These are phyloP conservation scores for Magallana angulata DNA, from an alignment of 1,140 invertebrate species.

Conservation along the genomic window DNA sequence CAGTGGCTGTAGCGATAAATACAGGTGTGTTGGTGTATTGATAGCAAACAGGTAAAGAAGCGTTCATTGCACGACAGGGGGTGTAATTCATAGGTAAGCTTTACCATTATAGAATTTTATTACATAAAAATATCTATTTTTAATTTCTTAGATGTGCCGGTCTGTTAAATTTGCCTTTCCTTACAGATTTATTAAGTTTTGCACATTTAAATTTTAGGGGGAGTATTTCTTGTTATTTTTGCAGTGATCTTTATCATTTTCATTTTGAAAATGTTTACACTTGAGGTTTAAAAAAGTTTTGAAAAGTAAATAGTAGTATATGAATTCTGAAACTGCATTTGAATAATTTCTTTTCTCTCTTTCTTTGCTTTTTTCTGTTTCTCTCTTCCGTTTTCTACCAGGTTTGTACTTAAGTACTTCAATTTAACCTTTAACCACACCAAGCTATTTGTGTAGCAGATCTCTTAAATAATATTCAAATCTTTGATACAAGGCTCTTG, in stretches of 20 bases:
- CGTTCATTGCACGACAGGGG: not conserved
- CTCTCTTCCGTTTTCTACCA: not conserved
- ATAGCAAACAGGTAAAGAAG: not conserved
- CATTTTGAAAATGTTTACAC: too few relatives aligned
- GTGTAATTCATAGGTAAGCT: not conserved
- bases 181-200: too few relatives aligned
- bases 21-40: slow-evolving; percentile 9
- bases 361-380: not conserved
- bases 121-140: too few relatives aligned
- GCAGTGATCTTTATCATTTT: too few relatives aligned
- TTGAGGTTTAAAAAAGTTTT: too few relatives aligned
- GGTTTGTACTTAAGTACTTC: not conserved
- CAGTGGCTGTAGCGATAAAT: not conserved
- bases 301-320: too few relatives aligned
- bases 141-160: too few relatives aligned
- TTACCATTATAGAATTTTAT: not conserved
- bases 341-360: not conserved
- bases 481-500: not conserved
- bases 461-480: slow-evolving; percentile 6
- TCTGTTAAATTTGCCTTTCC: too few relatives aligned
- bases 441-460: not conserved
- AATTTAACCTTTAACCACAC: not conserved
- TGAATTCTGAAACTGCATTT: not conserved
- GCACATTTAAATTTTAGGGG: too few relatives aligned
- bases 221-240: too few relatives aligned